Base-by-base conservation (phyloP, 1,140 invertebrate species). In the Chlorops oryzae region DNA sequence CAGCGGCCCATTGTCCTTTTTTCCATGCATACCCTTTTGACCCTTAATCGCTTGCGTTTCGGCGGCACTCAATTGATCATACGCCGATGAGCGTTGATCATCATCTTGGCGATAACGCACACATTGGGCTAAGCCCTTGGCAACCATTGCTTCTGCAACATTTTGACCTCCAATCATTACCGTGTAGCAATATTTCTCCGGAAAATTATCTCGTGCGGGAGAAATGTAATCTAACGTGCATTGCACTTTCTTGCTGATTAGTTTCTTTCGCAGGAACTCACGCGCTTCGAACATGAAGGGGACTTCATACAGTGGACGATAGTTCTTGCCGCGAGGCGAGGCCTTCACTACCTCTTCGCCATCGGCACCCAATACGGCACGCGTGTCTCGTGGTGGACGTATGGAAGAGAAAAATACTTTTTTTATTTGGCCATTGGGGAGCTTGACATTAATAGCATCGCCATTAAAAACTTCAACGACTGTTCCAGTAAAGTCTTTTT, bases 251-350 rank as follows among this genome's bases (percentile, higher is more conserved):
- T 99, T 98, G 3, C 94, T 92, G 67, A 99, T 90, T 1, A 98
- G 77, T 71, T 95, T 94, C 65, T 97, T 98, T 23, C 97, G 80
- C 3, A 99, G 75, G 69, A 92, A 98, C 77, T 99, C 97, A 52
- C 97, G 80, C 1, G 95, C 95, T 73, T 99, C 96, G 72, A 89
- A 97, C 90, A 99, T 93, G 80, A 88, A 96, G 5, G 96, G 96
- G 62, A 98, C 90, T 62, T 99, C 96, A 70, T 98, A 99, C 0
- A 99, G 79, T 2, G 93, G 91, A 52, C 89, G 79, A 63, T 87
- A 84, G 70, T 78, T 83, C 52, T 78, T 83, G 52, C 81, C 67
- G 55, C 81, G 78, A 24, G 77, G 75, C 5, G 77, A 73, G 24
- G 78, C 73, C 63, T 85, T 86, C 1, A 76, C 78, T 46, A 77